Base-by-base conservation (phyloP, 1,140 invertebrate species). In the Drosophila truncata region DNA sequence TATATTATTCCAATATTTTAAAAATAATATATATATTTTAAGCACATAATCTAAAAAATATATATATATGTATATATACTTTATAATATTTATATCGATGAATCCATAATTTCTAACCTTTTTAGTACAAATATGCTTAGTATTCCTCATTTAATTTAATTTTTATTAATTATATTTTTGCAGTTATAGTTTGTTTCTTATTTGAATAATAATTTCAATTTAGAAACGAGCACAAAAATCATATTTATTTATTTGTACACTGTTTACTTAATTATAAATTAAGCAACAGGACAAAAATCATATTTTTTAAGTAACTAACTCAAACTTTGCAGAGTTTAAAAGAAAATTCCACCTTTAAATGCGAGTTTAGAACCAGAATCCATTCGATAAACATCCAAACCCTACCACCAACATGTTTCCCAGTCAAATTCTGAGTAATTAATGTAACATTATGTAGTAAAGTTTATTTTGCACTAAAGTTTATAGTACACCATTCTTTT, bases 391-490 rank as follows among this genome's bases (percentile, higher is more conserved):
- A 44, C 2, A 14, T 6, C 11, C 2, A 2, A 1, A 8, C 3
- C 2, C 18, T 8, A 14, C 5, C 20, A 11, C 4, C 5, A 27
- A 10, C 1, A 5, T 27, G 5, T n/a, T n/a, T 1, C 4, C 10
- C 29, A 0, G 1, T 29, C 5, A 13, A 23, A 16, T 25, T 10
- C 16, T 0, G 0, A 7, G 33, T 37, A 25, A 25, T 55, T 37
- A 37, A n/a, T 37, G 2, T n/a, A 3, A 37, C 9, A 37, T 37
- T 37, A 16, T 25, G 10, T n/a, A 55, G 14, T 37, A 37, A 25
- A 37, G 52, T 37, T 55, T 37, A 55, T 55, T 55, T 55, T 55
- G 20, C 20, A n/a, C 10, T 52, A 23, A 35, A 46, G 39, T 20
- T 67, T 42, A 61, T 64, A n/a, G n/a, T n/a, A 31, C 11, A 7